Conservation (phyloP, 2,113 vertebrate species). For the Rostratula benghalensis region DNA sequence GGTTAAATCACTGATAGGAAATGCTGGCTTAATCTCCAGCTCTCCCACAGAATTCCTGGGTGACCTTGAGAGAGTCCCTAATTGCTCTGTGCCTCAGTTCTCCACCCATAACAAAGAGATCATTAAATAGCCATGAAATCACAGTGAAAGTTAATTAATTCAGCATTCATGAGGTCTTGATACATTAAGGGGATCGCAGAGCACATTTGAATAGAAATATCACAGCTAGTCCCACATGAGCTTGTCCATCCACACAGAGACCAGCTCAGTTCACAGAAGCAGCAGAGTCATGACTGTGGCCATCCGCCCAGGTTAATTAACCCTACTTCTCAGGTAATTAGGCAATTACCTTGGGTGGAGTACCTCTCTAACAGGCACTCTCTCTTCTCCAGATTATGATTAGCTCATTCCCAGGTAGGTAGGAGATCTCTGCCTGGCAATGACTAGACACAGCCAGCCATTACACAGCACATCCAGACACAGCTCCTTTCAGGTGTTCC, state of each 20-base stretch:
- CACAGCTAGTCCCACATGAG: background rate
- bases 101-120: conserved; percentile 32
- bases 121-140: conserved; percentile 36
- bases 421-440: background rate
- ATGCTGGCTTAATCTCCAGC: background rate
- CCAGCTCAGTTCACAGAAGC: background rate
- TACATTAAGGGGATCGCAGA: background rate
- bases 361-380: background rate
- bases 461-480: background rate
- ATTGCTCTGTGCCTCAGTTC: conserved; percentile 22
- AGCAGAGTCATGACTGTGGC: background rate
- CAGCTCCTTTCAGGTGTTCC: background rate
- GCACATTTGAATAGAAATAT: background rate
- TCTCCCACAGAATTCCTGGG: background rate
- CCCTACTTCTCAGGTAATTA: background rate
- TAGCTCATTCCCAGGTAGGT: background rate
- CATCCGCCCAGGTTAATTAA: background rate
- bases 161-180: background rate
- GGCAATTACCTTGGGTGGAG: background rate
- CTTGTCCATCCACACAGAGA: background rate
- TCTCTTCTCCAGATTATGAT: background rate
- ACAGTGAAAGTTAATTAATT: conserved; percentile 14
- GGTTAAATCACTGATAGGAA: background rate
- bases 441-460: background rate
- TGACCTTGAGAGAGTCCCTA: conserved; percentile 9